Evolutionary conservation across 2,113 vertebrate genomes (phyloP).

Genomic region (Anas platyrhynchos): DNA sequence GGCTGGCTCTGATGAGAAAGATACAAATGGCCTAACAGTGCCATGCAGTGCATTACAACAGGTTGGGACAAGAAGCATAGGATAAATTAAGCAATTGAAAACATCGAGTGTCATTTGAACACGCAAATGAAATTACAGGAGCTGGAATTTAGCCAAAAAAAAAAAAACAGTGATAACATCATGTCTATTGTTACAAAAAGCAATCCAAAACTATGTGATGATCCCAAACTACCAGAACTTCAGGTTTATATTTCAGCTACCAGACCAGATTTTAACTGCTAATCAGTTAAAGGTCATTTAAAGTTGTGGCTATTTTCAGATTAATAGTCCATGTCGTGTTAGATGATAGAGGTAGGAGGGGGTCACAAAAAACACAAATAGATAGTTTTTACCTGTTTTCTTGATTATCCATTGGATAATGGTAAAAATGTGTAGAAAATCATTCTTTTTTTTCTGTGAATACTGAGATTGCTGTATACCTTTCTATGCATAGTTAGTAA

Average conservation of each 20-base stretch:
- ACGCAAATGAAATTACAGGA: slow-evolving; percentile 40
- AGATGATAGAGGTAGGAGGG: neutral
- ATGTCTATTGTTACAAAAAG: neutral
- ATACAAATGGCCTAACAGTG: neutral
- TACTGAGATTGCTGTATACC: neutral
- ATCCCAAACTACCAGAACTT: slow-evolving; percentile 1
- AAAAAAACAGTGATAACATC: neutral
- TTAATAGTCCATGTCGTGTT: neutral
- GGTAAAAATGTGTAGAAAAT: neutral
- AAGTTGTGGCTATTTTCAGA: neutral
- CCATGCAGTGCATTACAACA: neutral
- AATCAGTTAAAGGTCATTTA: neutral
- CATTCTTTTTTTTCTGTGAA: neutral
- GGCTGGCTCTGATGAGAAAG: neutral
- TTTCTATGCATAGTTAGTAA: neutral
- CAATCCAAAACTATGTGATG: neutral
- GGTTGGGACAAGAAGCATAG: neutral
- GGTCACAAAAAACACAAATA: neutral
- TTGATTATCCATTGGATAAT: neutral
- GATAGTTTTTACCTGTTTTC: neutral
- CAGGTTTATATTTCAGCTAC: slow-evolving; percentile 1
- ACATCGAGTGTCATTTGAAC: slow-evolving; percentile 9
- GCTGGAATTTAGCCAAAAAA: neutral
- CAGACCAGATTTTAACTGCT: neutral
- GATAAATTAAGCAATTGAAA: slow-evolving; percentile 18